A percentile compares a stretch with the other conserved stretches of the same genome.
Conservation (phyloP, 2,797 vertebrate genomes). For the Pseudomugil gertrudae region DNA sequence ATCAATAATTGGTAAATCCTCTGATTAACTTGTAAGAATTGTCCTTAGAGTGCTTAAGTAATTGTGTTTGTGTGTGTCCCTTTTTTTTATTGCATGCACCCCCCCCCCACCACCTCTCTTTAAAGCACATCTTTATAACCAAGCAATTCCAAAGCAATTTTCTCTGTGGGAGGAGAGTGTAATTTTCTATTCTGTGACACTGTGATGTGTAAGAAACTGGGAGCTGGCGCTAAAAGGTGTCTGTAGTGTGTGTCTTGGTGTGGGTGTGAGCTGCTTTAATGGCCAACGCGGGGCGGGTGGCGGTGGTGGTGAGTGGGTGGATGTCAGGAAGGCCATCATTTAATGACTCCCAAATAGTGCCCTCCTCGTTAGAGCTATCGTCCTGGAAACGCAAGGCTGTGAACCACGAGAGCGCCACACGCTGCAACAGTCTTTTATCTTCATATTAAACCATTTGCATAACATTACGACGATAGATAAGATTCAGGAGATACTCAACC, state of each 20-base stretch:
- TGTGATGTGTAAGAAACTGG: constrained; percentile 87
- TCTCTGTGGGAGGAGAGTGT: constrained; percentile 89
- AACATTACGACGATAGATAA: constrained; percentile 79
- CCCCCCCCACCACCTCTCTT: constrained; percentile 72
- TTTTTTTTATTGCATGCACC: constrained; percentile 76
- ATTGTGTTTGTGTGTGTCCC: constrained; percentile 82
- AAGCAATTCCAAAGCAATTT: constrained; percentile 90
- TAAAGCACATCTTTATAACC: constrained; percentile 88
- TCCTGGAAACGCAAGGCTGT: constrained; percentile 83
- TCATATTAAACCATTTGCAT: constrained; percentile 89
- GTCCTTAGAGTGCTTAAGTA: constrained; percentile 82
- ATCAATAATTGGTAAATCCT: constrained; percentile 83
- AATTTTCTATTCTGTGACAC: constrained; percentile 90
- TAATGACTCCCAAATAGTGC: constrained; percentile 88
- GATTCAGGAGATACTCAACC: constrained; percentile 79
- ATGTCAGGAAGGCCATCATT: constrained; percentile 84
- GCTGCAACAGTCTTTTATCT: constrained; percentile 85
- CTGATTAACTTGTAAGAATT: constrained; percentile 81
- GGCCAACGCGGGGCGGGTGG: constrained; percentile 76
- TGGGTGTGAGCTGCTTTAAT: constrained; percentile 84
- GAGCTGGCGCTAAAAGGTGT: constrained; percentile 82
- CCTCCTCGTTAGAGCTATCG: constrained; percentile 84
- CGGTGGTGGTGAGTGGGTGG: constrained; percentile 72
- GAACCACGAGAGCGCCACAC: constrained; percentile 80
- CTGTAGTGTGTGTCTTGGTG: constrained; percentile 77